Evolutionary conservation across 2,113 vertebrate species (phyloP).

Genomic region (Anarhynchus alexandrinus): DNA sequence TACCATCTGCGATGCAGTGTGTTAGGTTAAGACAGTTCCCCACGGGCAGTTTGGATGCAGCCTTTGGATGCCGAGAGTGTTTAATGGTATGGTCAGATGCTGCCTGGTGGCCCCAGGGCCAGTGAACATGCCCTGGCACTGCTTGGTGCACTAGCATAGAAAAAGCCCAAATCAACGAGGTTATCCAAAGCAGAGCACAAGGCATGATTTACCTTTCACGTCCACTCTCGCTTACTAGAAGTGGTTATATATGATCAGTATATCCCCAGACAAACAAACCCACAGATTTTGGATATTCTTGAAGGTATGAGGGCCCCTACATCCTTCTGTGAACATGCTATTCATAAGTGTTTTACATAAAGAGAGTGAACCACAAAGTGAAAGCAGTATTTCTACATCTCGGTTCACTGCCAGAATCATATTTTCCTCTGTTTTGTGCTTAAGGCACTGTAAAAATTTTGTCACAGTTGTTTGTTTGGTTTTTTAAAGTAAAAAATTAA

Average conservation of each 20-base stretch:
- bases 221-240: not conserved
- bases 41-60: not conserved
- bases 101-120: not conserved
- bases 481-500: not conserved
- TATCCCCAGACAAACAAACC: fast-evolving
- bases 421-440: not conserved
- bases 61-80: not conserved
- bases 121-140: not conserved
- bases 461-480: not conserved
- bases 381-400: not conserved
- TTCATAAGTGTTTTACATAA: not conserved
- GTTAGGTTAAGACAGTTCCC: not conserved
- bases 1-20: not conserved
- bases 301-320: not conserved
- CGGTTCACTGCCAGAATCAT: not conserved
- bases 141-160: fast-evolving
- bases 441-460: not conserved
- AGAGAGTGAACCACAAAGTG: not conserved
- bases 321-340: not conserved
- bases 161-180: not conserved
- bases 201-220: fast-evolving
- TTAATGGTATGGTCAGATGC: not conserved
- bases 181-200: not conserved
- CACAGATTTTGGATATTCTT: not conserved
- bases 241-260: not conserved